Percentiles rank a stretch among this genome's conserved stretches.
Conservation (phyloP, 2,113 vertebrate species). For the Nasalis larvatus region DNA sequence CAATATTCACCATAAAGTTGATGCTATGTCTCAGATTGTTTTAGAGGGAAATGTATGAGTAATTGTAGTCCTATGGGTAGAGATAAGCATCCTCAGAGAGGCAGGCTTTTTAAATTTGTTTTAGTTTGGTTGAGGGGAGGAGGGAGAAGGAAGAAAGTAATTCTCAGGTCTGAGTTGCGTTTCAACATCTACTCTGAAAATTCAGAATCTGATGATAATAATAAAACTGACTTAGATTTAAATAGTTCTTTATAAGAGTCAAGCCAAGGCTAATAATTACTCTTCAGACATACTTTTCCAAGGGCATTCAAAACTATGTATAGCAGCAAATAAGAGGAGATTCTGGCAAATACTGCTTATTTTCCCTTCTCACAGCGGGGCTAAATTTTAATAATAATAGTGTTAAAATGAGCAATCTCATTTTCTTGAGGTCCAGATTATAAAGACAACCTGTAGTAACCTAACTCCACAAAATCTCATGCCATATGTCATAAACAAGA, state of each 20-base stretch:
- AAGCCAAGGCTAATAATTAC: neutral
- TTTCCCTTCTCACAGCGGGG: neutral
- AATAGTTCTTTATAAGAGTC: neutral
- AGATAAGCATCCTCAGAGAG: neutral
- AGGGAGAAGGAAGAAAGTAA: neutral
- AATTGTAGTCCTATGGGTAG: neutral
- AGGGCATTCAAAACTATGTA: neutral
- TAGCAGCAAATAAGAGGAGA: neutral
- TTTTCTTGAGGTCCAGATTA: neutral
- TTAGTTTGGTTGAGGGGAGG: neutral
- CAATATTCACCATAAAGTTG: neutral
- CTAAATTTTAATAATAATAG: neutral
- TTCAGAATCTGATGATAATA: neutral
- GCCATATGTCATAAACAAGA: neutral
- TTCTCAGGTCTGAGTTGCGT: neutral
- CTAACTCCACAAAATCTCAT: neutral
- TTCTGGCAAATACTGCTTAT: neutral
- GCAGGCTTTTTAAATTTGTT: neutral
- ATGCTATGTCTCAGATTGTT: neutral
- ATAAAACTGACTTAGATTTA: neutral
- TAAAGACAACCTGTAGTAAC: neutral
- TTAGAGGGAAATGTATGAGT: neutral
- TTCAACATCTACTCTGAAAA: neutral
- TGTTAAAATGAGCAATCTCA: neutral
- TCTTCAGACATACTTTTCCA: neutral